phyloP scores from a whole-genome alignment of 2,113 vertebrate species.

The Oreocharis arfaki region DNA sequence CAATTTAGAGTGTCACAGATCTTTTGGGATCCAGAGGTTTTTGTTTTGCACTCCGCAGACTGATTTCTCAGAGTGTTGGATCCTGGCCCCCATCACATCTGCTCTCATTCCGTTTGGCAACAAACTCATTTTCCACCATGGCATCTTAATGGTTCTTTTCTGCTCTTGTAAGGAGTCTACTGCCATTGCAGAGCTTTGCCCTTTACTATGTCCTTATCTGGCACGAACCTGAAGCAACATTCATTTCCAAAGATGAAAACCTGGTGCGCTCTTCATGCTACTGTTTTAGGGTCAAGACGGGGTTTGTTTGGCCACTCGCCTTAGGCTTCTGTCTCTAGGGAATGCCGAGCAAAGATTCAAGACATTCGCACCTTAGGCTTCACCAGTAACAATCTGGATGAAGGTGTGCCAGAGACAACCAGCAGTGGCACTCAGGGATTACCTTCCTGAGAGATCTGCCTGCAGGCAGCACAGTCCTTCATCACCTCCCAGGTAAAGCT shows the following conservation, averaged over 20 bases:
- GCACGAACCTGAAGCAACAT: not conserved
- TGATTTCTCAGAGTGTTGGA: not conserved
- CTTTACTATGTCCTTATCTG: not conserved
- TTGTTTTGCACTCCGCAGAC: not conserved
- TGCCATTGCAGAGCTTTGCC: not conserved
- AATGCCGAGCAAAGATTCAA: not conserved
- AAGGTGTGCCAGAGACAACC: not conserved
- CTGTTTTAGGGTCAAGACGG: not conserved
- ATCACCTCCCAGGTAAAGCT: not conserved
- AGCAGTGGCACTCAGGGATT: not conserved
- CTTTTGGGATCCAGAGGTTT: not conserved
- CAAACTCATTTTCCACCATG: not conserved
- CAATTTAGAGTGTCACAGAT: not conserved
- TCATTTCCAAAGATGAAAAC: not conserved
- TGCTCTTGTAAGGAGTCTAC: not conserved
- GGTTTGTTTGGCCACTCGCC: not conserved
- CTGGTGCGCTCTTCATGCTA: accelerated
- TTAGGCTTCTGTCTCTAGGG: not conserved
- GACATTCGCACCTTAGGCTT: not conserved
- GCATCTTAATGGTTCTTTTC: not conserved
- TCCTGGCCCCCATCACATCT: not conserved
- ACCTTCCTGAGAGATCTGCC: not conserved
- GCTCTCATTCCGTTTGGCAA: not conserved
- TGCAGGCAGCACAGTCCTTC: not conserved
- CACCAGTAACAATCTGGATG: not conserved